Evolutionary conservation across 2,888 invertebrate genomes (phyloP), one percentile per base, ranked within the genome.

Genomic region (Capitulum mitella): DNA sequence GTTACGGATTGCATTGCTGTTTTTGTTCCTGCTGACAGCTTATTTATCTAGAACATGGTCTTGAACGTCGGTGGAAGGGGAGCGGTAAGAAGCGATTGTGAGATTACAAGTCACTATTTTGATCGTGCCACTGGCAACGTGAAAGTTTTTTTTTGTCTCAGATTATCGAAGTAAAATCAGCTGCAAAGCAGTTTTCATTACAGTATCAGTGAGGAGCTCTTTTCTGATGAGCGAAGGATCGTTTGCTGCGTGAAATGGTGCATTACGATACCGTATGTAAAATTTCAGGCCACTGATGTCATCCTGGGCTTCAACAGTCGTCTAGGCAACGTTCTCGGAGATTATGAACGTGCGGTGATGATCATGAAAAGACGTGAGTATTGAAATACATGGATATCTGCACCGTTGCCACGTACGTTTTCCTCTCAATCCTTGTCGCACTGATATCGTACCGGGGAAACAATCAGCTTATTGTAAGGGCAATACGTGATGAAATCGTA

Each of bases 341-440:
- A 70, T n/a, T 46, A 78, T 8, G 78, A 78, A 22, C 58, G 78
- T 22, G 78, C 70, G 6, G 61, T 70, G 32, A 78, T 78, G 78
- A 61, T 78, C 22, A 61, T 48, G 58, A 78, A 78, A 26, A 34
- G 64, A 26, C 32, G 78, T 78, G 34, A 34, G 78, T 70, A 10
- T 34, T 19, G 3, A n/a, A 22, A 32, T 26, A 14, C 22, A n/a
- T n/a, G n/a, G n/a, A n/a, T 14, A 8, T 34, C 12, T 37, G 32
- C 40, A 34, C 1, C 3, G 19, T 29, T 3, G 22, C 19, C 8
- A 3, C 22, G 34, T 32, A 1, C 32, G n/a, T 29, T 14, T 51
- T 51, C 3, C 3, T 51, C 16, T 19, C 3, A 14, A 3, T 19
- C 14, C 3, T 22, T 19, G 3, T 16, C 3, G 19, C 3, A 51